Evolutionary conservation across 2,113 vertebrate species (phyloP).

Genomic region (Picathartes gymnocephalus): DNA sequence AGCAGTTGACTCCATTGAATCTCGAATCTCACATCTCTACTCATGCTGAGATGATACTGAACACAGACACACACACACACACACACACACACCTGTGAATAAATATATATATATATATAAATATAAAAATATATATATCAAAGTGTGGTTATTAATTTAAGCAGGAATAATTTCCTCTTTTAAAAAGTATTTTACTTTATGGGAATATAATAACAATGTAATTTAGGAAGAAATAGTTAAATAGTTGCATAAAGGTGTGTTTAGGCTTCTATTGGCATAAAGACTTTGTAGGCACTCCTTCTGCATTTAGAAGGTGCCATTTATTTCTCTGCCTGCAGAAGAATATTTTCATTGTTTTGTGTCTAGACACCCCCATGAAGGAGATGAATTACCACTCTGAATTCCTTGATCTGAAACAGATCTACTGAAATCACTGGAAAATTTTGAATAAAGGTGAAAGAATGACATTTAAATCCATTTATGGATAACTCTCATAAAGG

Average conservation of each 20-base stretch:
- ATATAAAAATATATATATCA: no score
- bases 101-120: neutral
- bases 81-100: no score
- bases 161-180: neutral
- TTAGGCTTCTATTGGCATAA: neutral
- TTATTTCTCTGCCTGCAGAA: neutral
- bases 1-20: neutral
- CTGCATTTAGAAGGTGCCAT: neutral
- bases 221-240: neutral
- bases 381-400: neutral
- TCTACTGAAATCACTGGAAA: neutral
- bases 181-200: neutral
- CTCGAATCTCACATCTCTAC: neutral
- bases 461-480: neutral
- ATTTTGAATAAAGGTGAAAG: neutral
- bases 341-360: neutral
- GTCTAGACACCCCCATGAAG: neutral
- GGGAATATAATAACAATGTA: neutral
- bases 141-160: neutral
- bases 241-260: neutral
- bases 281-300: neutral
- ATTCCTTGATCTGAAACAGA: neutral
- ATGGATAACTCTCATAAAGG: neutral
- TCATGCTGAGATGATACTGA: neutral
- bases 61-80: neutral